These are phyloP conservation scores for Drosophila antonietae DNA, from an alignment of 2,888 invertebrate species.

Conservation along the genomic window DNA sequence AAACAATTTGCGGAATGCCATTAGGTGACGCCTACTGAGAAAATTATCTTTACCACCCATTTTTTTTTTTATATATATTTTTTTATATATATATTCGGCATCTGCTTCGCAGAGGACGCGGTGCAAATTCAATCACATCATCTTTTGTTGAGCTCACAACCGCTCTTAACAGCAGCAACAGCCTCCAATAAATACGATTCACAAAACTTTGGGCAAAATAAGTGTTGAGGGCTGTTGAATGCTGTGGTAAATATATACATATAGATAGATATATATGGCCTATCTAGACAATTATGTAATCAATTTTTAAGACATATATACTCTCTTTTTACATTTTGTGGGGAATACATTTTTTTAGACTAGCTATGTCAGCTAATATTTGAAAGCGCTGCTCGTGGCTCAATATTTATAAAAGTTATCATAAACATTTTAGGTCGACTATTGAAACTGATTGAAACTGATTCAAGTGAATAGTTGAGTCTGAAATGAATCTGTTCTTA, in stretches of 20 bases:
- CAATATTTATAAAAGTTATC: too few species aligned
- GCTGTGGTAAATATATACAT: not conserved
- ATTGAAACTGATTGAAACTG: not conserved
- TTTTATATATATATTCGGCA: not conserved
- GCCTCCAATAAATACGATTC: constrained; percentile 34
- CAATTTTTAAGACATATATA: not conserved
- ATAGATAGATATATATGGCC: too few species aligned
- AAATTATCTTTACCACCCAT: constrained; percentile 69
- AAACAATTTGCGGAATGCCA: constrained; percentile 81
- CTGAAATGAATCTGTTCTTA: too few species aligned
- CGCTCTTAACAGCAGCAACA: constrained; percentile 10
- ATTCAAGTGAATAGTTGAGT: too few species aligned
- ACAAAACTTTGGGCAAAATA: not conserved
- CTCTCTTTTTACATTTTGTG: not conserved
- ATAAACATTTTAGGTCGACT: not conserved
- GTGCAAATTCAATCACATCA: constrained; percentile 74
- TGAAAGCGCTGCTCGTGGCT: too few species aligned
- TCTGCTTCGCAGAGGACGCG: not conserved
- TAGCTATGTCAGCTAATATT: too few species aligned
- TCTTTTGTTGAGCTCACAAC: constrained; percentile 61
- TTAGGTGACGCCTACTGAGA: constrained; percentile 75
- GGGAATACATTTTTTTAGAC: not conserved
- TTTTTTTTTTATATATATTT: constrained; percentile 18
- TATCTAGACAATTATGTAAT: not conserved
- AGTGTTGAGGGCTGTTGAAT: not conserved